Evolutionary conservation across 2,113 vertebrate species (phyloP).

Genomic region (Petromus typicus): DNA sequence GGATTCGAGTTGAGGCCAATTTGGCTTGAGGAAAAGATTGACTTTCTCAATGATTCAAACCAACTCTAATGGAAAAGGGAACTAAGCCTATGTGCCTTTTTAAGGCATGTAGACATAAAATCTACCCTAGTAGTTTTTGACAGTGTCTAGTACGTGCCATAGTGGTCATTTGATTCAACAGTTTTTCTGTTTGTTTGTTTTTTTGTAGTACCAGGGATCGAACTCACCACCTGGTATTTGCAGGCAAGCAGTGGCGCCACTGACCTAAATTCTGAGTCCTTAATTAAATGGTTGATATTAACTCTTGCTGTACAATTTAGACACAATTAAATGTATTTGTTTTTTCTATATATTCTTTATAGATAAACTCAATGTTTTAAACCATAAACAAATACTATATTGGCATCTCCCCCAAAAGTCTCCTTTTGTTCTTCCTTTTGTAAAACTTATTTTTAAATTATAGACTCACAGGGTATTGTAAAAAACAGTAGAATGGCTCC

Average conservation of each 20-base stretch:
- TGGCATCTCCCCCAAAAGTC: background rate
- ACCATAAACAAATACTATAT: background rate
- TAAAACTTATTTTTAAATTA: background rate
- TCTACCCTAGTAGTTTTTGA: no score
- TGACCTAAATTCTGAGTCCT: no score
- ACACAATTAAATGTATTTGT: background rate
- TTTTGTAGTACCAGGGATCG: no score
- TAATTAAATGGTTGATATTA: constrained; percentile 5
- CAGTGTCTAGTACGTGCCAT: no score
- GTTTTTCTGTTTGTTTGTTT: no score
- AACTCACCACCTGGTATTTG: no score
- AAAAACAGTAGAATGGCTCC: background rate
- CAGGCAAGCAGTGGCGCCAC: no score
- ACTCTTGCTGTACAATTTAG: background rate
- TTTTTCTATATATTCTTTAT: background rate
- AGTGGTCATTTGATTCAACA: background rate
- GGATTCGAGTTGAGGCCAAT: background rate
- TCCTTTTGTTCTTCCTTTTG: background rate
- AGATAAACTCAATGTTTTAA: background rate
- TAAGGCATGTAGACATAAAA: no score
- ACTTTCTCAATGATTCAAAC: background rate
- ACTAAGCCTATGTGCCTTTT: no score
- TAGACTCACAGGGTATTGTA: background rate
- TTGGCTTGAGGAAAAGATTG: background rate
- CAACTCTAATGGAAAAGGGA: background rate